Base-by-base conservation (phyloP, 2,113 vertebrate genomes). In the Prinia subflava region DNA sequence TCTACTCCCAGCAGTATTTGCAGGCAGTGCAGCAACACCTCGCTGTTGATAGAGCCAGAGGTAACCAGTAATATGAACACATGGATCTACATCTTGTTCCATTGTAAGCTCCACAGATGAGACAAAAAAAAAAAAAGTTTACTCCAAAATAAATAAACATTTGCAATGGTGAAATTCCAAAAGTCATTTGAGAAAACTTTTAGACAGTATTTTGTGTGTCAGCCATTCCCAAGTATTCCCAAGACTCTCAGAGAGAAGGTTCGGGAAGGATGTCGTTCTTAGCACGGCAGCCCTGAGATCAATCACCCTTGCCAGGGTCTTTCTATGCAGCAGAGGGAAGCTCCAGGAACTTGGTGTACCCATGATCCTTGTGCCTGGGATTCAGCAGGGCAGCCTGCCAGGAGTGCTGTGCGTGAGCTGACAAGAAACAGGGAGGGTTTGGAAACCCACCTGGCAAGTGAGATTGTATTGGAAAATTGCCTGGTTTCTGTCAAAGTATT, bases 401-500 rank as follows among this genome's bases (percentile, higher is more conserved):
- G 56, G 17, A 37, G 70, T 77, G 52, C 79, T 92, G 30, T 42
- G 65, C 4, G 0, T 94, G 91, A 97, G 68, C 71, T 1, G 11
- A 89, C 80, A 87, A 83, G 89, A 90, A 91, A 78, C 10, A 9
- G 87, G 52, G 24, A 93, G 73, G 60, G 27, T 67, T 95, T 95
- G 64, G 60, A 97, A 95, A 84, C 80, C 83, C 91, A 97, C 91
- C 92, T 95, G 95, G 80, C 92, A 95, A 95, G 44, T 71, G 39
- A 55, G 33, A 64, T 83, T 87, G 47, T 9, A 2, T 63, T 96
- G 95, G 95, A 94, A 92, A 35, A 55, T 44, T 92, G 91, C 95
- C 96, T 41, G 5, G 73, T 78, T 95, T 82, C 83, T 95, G 80
- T 93, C 94, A 92, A 75, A 83, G 44, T 70, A 25, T 47, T 90